These are phyloP conservation scores for Paralinhomoeus sp. DNA, from an alignment of 2,888 invertebrate genomes.

Conservation along the genomic window DNA sequence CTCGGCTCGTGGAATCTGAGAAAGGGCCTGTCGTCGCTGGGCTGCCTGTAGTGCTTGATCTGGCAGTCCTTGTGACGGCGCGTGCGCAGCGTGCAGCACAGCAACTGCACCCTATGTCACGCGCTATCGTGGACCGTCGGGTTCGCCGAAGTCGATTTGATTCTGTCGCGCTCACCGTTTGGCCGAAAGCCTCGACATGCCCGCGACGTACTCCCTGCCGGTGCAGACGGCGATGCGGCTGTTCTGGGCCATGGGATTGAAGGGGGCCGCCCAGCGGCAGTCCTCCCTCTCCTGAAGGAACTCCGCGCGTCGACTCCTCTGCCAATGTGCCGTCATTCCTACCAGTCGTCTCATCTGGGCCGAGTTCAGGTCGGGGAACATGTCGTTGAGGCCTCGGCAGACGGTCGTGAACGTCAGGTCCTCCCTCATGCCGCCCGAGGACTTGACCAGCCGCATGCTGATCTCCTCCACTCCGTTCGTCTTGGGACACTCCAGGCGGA, in stretches of 20 bases:
- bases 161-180: slow-evolving; percentile 11
- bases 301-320: too few relatives aligned
- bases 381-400: neutral
- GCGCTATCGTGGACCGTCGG: too few relatives aligned
- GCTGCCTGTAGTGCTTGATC: too few relatives aligned
- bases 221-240: slow-evolving; percentile 7
- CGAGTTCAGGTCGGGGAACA: slow-evolving; percentile 1
- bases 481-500: slow-evolving; percentile 2
- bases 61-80: slow-evolving; percentile 4
- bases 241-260: neutral
- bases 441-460: neutral
- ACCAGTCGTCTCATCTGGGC: too few relatives aligned
- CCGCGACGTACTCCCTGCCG: slow-evolving; percentile 20
- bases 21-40: too few relatives aligned
- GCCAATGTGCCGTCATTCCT: too few relatives aligned
- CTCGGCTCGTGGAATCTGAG: too few relatives aligned
- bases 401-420: slow-evolving; percentile 1
- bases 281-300: slow-evolving; percentile 2
- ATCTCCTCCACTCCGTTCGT: neutral
- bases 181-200: slow-evolving; percentile 17
- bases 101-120: slow-evolving; percentile 22
- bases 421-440: neutral
- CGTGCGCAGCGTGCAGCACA: slow-evolving; percentile 19
- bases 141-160: too few relatives aligned
- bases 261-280: slow-evolving; percentile 1